These are phyloP conservation scores for Colinus virginianus DNA, from an alignment of 2,113 vertebrate species.

Conservation along the genomic window DNA sequence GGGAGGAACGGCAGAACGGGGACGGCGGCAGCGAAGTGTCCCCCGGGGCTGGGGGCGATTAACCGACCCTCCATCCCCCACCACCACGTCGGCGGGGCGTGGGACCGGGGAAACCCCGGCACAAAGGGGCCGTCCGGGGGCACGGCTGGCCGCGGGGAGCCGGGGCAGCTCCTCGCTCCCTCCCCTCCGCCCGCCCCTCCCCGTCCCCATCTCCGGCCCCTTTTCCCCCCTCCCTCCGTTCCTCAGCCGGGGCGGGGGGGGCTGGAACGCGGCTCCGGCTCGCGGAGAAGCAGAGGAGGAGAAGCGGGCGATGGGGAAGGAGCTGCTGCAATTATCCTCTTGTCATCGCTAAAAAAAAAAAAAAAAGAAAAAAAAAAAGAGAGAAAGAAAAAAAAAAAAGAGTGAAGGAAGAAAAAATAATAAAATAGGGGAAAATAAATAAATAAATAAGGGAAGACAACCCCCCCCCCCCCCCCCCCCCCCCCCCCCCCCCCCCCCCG, in stretches of 20 bases:
- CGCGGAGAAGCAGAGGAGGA: background rate
- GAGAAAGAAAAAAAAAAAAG: background rate
- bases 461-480: background rate
- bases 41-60: no score
- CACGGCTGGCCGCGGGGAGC: background rate
- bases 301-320: background rate
- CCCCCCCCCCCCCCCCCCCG: background rate
- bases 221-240: background rate
- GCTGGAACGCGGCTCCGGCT: background rate
- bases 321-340: background rate
- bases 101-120: background rate
- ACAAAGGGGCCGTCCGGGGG: background rate
- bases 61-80: no score
- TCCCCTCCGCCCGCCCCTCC: background rate
- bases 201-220: background rate
- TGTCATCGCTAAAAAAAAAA: background rate
- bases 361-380: background rate
- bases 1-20: background rate
- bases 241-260: conserved; percentile 39
- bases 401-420: background rate
- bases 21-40: background rate
- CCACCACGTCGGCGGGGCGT: no score
- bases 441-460: background rate
- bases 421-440: no score
- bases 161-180: background rate